Conservation (phyloP, 2,888 invertebrate species). For the Xylocampa areola region DNA sequence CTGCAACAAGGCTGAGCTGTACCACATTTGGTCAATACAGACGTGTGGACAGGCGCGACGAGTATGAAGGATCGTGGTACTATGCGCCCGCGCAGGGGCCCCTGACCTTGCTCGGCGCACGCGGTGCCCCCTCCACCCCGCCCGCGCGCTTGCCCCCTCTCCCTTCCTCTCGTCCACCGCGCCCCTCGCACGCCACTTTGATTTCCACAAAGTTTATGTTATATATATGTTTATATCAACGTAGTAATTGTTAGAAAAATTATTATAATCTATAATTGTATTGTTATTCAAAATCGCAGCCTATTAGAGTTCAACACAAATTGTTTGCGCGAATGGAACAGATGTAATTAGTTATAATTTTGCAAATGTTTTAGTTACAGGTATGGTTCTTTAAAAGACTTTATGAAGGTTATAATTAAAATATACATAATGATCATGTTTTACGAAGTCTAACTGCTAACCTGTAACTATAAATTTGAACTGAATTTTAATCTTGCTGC, state of each 20-base stretch:
- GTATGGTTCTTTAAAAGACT: too few species aligned
- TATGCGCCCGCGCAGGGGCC: conserved; percentile 78
- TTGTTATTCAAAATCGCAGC: conserved; percentile 21
- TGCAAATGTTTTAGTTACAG: too few species aligned
- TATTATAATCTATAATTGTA: conserved; percentile 37
- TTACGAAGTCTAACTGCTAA: too few species aligned
- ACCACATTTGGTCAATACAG: conserved; percentile 69
- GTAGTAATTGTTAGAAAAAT: conserved; percentile 62
- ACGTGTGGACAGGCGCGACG: conserved; percentile 59
- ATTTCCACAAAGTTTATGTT: conserved; percentile 78
- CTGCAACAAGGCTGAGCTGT: conserved; percentile 21
- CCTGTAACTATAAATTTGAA: too few species aligned
- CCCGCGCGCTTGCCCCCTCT: conserved; percentile 55
- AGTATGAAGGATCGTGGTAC: conserved; percentile 63
- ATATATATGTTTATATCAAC: too few species aligned
- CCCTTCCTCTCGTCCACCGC: conserved; percentile 58
- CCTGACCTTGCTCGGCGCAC: conserved; percentile 81
- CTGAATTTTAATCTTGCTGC: conserved; percentile 6
- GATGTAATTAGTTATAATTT: too few species aligned
- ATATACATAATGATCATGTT: too few species aligned
- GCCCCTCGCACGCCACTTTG: conserved; percentile 70
- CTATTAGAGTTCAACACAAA: conserved; percentile 1
- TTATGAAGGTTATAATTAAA: too few species aligned
- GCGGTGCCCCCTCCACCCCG: conserved; percentile 62
- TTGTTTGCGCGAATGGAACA: neutral